Conservation (phyloP, 2,888 invertebrate genomes). For the Muscina levida region DNA sequence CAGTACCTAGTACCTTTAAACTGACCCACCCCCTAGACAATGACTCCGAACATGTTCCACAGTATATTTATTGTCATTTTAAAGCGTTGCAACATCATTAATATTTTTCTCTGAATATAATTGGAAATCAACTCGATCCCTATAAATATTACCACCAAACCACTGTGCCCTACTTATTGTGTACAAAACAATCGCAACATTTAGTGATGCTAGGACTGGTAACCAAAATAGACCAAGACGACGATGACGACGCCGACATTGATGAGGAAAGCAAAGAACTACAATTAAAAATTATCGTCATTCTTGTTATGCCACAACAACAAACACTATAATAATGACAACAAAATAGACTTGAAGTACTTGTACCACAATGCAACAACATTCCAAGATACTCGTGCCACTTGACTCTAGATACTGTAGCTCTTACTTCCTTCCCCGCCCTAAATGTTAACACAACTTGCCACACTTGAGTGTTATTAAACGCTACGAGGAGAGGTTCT, state of each 20-base stretch:
- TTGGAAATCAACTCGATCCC: too few relatives aligned
- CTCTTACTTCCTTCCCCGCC: not conserved
- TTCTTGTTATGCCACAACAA: conserved; percentile 42
- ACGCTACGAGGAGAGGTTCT: too few relatives aligned
- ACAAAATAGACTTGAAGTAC: too few relatives aligned
- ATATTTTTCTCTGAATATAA: too few relatives aligned
- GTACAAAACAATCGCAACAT: not conserved
- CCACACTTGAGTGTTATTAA: too few relatives aligned
- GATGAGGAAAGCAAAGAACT: conserved; percentile 34
- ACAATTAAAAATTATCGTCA: conserved; percentile 60
- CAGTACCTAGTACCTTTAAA: too few relatives aligned
- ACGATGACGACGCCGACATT: conserved; percentile 24
- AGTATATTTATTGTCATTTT: too few relatives aligned
- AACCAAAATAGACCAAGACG: conserved; percentile 26
- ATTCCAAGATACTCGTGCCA: conserved; percentile 59
- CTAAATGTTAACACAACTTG: not conserved
- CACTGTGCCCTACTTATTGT: not conserved
- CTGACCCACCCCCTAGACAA: too few relatives aligned
- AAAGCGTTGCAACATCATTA: too few relatives aligned
- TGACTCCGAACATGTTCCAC: too few relatives aligned
- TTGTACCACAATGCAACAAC: conserved; percentile 16
- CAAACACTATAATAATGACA: not conserved
- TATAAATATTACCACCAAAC: too few relatives aligned
- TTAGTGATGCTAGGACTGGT: not conserved
- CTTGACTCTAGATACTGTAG: conserved; percentile 62